These are phyloP conservation scores for Thalassophryne amazonica DNA, from an alignment of 2,797 vertebrate genomes.

Conservation along the genomic window DNA sequence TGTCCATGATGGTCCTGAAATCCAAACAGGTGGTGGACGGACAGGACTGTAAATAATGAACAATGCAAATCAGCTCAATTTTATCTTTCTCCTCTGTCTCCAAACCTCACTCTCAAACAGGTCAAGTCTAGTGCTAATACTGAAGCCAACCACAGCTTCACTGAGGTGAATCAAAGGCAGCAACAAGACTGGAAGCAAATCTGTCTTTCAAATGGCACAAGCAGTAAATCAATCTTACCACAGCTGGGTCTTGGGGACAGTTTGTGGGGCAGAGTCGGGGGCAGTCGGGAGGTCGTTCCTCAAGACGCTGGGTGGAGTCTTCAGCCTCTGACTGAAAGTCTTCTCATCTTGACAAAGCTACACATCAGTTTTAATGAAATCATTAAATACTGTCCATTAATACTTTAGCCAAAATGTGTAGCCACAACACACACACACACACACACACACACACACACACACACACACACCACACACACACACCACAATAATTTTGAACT, in stretches of 20 bases:
- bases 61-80: background rate
- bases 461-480: too few species aligned
- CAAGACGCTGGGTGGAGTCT: conserved; percentile 65
- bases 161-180: background rate
- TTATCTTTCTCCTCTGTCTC: background rate
- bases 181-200: background rate
- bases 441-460: too few species aligned
- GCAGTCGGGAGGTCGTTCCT: conserved; percentile 64
- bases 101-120: background rate
- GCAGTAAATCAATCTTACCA: conserved; percentile 28
- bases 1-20: conserved; percentile 96
- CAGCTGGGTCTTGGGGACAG: conserved; percentile 69
- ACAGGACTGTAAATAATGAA: conserved; percentile 57
- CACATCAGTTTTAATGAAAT: background rate
- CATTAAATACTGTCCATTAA: too few species aligned
- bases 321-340: conserved; percentile 58
- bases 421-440: too few species aligned
- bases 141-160: background rate
- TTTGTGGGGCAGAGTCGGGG: conserved; percentile 76
- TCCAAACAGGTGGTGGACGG: conserved; percentile 86
- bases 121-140: background rate
- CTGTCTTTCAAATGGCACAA: background rate
- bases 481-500: too few species aligned
- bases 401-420: too few species aligned
- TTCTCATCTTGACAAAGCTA: conserved; percentile 78